Base-by-base conservation (phyloP, 2,888 invertebrate genomes). In the Graphium colonna region DNA sequence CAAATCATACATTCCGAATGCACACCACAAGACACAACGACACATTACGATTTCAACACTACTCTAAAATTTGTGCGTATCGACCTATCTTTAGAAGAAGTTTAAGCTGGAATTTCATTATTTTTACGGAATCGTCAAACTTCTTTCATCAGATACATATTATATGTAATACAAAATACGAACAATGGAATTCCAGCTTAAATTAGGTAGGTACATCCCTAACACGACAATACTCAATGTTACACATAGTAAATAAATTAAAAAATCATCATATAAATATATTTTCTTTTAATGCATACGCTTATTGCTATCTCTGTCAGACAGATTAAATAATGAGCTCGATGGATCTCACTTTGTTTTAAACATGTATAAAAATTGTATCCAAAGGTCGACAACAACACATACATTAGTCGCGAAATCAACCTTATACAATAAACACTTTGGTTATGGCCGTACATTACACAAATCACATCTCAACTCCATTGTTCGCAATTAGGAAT, bases 41-140 rank as follows among this genome's bases (percentile, higher is more conserved):
- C 64, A 58, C 68, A 75, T 71, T 73, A 65, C n/a, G n/a, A n/a
- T 60, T 60, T 67, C 73, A 72, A 64, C 46, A 73, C 86, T 88
- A 86, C 80, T 74, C 79, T 85, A 86, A 76, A 72, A 77, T 85
- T 88, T 88, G 88, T 88, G 88, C 88, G 88, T 88, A 80, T 88
- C 85, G 73, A 79, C 73, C 81, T 86, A 84, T 75, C 48, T 18
- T 51, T 54, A 39, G 9, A 39, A 61, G 78, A 67, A 69, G 64
- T 68, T 75, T 70, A 69, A 72, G 68, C 65, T 60, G 36, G 17
- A 43, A 47, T 41, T 43, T 38, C 28, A 43, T 36, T 18, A 26
- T 36, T n/a, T n/a, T n/a, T n/a, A n/a, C n/a, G n/a, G n/a, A n/a
- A n/a, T n/a, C n/a, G n/a, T n/a, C n/a, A n/a, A n/a, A n/a, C n/a